These are phyloP conservation scores for Drosophila kanekoi DNA, from an alignment of 2,888 invertebrate species.

Conservation along the genomic window DNA sequence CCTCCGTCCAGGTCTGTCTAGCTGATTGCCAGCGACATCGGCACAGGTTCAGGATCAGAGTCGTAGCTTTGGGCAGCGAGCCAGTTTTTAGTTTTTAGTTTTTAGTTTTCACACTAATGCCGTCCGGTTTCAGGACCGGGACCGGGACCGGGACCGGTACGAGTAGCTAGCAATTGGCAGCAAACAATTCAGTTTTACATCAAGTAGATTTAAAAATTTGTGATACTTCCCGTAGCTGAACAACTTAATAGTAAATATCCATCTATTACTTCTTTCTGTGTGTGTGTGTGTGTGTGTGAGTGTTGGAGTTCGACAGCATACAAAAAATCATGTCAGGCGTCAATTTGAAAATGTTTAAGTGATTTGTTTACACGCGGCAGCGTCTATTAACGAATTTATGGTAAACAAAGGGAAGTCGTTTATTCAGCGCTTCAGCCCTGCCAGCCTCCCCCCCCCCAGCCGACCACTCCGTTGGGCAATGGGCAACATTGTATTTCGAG, in stretches of 20 bases:
- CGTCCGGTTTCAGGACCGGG: constrained; percentile 9
- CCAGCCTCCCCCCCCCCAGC: constrained; percentile 19
- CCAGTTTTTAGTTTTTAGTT: constrained; percentile 43
- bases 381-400: constrained; percentile 82
- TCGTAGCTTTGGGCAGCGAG: constrained; percentile 31
- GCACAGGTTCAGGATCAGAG: constrained; percentile 25
- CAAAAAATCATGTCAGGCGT: constrained; percentile 80
- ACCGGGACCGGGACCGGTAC: constrained; percentile 1
- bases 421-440: constrained; percentile 53
- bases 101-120: constrained; percentile 31
- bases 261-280: constrained; percentile 57
- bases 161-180: constrained; percentile 20
- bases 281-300: constrained; percentile 27
- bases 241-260: constrained; percentile 76
- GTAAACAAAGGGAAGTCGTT: constrained; percentile 81
- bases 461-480: constrained; percentile 19
- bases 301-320: constrained; percentile 42
- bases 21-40: constrained; percentile 60
- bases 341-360: constrained; percentile 82
- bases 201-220: constrained; percentile 76
- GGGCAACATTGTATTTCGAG: constrained; percentile 46
- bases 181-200: constrained; percentile 38
- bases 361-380: constrained; percentile 83
- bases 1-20: constrained; percentile 39
- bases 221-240: constrained; percentile 76